These are phyloP conservation scores for Micrastur ruficollis DNA, from an alignment of 2,797 vertebrate species.

Conservation along the genomic window DNA sequence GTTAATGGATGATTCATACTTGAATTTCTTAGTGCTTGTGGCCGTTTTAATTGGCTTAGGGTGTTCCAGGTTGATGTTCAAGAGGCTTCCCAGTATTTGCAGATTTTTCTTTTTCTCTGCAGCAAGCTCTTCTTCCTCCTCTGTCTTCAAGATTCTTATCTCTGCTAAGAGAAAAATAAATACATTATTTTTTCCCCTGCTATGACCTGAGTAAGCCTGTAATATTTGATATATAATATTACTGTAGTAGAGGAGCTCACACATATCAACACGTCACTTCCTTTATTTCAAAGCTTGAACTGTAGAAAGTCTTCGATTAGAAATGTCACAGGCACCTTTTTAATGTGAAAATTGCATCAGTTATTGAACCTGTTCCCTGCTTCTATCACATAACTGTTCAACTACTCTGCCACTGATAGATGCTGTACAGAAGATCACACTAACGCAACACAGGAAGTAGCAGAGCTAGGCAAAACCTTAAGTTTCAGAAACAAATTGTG, in stretches of 20 bases:
- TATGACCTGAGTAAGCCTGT: neutral
- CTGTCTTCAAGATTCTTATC: neutral
- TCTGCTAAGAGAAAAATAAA: slow-evolving; percentile 46
- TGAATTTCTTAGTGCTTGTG: slow-evolving; percentile 83
- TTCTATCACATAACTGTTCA: neutral
- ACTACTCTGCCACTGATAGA: neutral
- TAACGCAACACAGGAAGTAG: neutral
- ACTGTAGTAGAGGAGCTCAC: neutral
- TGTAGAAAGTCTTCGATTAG: neutral
- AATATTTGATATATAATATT: neutral
- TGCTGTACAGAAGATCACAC: neutral
- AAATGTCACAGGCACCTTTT: neutral
- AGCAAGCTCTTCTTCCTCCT: slow-evolving; percentile 79
- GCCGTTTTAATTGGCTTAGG: slow-evolving; percentile 66
- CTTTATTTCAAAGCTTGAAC: neutral
- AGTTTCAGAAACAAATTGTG: neutral
- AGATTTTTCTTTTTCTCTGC: slow-evolving; percentile 88
- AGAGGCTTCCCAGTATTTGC: slow-evolving; percentile 82
- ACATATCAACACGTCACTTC: neutral
- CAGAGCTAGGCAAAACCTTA: neutral
- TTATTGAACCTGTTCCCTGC: neutral
- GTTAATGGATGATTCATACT: slow-evolving; percentile 69
- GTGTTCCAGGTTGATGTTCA: slow-evolving; percentile 73
- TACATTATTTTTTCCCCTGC: neutral
- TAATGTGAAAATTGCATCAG: neutral